Conservation (phyloP, 1,140 invertebrate genomes). For the Heliconius eleuchia region DNA sequence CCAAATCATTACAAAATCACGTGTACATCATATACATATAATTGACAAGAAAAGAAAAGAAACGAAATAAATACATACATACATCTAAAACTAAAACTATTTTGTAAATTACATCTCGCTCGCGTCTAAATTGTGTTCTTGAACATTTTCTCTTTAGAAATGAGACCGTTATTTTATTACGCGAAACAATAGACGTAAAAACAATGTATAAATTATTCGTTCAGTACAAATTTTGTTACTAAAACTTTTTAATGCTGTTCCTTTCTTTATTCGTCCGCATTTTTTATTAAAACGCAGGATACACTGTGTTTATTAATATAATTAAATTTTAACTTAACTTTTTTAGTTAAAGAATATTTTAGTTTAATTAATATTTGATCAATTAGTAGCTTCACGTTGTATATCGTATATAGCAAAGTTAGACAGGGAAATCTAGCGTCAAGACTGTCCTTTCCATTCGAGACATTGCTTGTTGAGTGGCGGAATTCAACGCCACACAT, state of each 20-base stretch:
- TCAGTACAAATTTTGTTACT: slow-evolving; percentile 1
- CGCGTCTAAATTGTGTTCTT: slow-evolving; percentile 17
- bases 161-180: slow-evolving; percentile 19
- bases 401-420: too few species aligned
- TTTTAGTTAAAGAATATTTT: neutral
- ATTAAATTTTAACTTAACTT: neutral
- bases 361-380: too few species aligned
- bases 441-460: too few species aligned
- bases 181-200: slow-evolving; percentile 13
- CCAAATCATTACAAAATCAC: neutral
- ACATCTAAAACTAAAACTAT: slow-evolving; percentile 5
- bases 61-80: neutral
- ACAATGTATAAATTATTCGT: slow-evolving; percentile 18
- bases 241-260: neutral
- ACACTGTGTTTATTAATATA: neutral
- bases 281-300: neutral
- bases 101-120: slow-evolving; percentile 11
- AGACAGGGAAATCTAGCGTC: too few species aligned
- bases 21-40: neutral
- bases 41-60: neutral
- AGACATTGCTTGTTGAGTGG: too few species aligned
- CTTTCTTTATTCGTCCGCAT: neutral
- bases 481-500: too few species aligned
- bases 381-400: too few species aligned
- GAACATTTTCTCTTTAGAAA: slow-evolving; percentile 20